Evolutionary conservation across 2,113 vertebrate genomes (phyloP).

Genomic region (Melanostigma gelatinosum): DNA sequence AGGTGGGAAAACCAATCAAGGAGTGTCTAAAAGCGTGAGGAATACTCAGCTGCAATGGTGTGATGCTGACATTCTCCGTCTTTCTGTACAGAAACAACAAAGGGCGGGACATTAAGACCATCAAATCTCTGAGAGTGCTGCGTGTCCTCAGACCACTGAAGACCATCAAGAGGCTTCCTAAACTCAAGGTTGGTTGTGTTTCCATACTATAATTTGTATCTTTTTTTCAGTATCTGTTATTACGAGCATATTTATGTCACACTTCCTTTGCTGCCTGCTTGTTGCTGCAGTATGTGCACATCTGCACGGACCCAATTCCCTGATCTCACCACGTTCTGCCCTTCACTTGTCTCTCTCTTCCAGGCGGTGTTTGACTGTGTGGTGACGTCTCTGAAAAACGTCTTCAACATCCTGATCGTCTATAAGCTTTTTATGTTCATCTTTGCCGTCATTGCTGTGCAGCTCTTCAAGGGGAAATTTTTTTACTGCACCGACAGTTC

Average conservation of each 20-base stretch:
- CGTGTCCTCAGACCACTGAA: constrained; percentile 96
- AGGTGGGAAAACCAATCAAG: background rate
- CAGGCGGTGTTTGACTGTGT: constrained; percentile 92
- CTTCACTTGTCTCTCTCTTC: background rate
- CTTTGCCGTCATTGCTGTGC: constrained; percentile 98
- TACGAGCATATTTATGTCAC: background rate
- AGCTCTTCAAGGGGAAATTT: constrained; percentile 99
- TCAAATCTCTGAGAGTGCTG: constrained; percentile 96
- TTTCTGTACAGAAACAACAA: constrained; percentile 90
- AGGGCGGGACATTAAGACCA: constrained; percentile 98
- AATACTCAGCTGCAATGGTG: background rate
- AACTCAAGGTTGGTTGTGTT: constrained; percentile 89
- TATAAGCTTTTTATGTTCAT: constrained; percentile 99
- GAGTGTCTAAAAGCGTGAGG: background rate
- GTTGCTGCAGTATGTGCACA: background rate
- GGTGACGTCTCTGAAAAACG: constrained; percentile 97
- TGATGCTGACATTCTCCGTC: constrained; percentile 22
- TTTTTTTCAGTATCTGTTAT: background rate
- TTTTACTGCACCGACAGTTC: constrained; percentile 98
- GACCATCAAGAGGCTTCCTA: constrained; percentile 98
- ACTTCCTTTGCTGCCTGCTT: background rate
- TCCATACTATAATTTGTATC: background rate
- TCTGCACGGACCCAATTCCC: background rate
- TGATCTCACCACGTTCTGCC: background rate
- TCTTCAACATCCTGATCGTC: constrained; percentile 99